Conservation (phyloP, 2,113 vertebrate species). For the Cryptoleucopteryx plumbea region DNA sequence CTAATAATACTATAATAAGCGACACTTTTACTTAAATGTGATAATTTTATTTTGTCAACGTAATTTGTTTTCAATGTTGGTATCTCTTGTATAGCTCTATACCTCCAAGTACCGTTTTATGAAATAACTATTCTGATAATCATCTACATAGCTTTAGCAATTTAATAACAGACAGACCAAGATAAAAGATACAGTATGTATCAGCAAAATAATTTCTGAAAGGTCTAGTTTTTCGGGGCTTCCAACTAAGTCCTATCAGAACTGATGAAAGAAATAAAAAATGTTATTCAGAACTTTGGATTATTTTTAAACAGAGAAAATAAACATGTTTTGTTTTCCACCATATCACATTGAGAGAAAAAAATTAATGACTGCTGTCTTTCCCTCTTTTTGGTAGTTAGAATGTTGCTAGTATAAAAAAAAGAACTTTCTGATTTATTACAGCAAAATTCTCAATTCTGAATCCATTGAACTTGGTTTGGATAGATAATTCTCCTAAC, state of each 20-base stretch:
- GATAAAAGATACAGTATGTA: not conserved
- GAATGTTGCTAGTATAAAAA: not conserved
- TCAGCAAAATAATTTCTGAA: not conserved
- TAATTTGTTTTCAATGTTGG: not conserved
- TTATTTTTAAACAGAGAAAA: not conserved
- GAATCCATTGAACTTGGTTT: not conserved
- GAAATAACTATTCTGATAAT: not conserved
- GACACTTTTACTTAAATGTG: not conserved
- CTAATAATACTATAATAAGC: rapidly evolving
- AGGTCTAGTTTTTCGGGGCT: not conserved
- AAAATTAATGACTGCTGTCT: not conserved
- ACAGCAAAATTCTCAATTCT: not conserved
- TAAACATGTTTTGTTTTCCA: not conserved
- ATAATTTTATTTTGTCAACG: not conserved
- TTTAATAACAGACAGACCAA: not conserved
- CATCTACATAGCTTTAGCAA: not conserved
- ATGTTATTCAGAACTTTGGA: not conserved
- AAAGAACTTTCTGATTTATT: not conserved
- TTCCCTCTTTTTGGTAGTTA: not conserved
- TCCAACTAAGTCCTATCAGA: not conserved
- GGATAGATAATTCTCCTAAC: not conserved
- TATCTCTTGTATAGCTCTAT: not conserved
- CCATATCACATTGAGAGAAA: not conserved
- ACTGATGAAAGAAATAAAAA: not conserved
- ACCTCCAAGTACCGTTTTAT: not conserved